Percentiles rank a stretch among this genome's conserved stretches.
These are phyloP conservation scores for Coreoperca whiteheadi DNA, from an alignment of 2,113 vertebrate genomes.

Conservation along the genomic window DNA sequence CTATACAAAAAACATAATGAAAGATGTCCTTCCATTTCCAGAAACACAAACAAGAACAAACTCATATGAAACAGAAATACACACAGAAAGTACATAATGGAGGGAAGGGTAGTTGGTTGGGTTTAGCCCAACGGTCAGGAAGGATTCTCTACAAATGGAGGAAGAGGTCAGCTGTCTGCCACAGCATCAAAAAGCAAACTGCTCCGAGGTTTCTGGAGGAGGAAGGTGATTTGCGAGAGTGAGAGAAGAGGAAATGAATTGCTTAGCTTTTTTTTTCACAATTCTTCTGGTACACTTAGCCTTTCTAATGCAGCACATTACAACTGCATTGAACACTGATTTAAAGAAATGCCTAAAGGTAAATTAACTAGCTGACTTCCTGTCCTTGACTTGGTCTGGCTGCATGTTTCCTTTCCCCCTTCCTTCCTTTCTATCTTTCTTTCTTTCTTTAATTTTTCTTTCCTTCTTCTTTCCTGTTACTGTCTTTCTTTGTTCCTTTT, in stretches of 20 bases:
- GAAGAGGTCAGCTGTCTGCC: not conserved
- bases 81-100: not conserved
- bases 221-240: conserved; percentile 13
- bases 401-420: not conserved
- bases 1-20: not conserved
- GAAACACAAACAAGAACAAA: not conserved
- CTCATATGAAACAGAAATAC: too few species aligned
- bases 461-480: not conserved
- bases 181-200: conserved; percentile 19
- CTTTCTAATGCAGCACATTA: conserved; percentile 15
- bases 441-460: not conserved
- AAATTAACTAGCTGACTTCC: conserved; percentile 36
- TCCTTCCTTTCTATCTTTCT: not conserved
- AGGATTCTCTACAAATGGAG: conserved; percentile 5
- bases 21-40: not conserved
- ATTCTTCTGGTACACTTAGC: conserved; percentile 14
- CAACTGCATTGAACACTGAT: conserved; percentile 6
- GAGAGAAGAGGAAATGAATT: conserved; percentile 22
- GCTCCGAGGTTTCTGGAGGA: conserved; percentile 11
- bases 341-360: conserved; percentile 44
- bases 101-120: not conserved
- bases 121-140: not conserved
- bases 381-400: not conserved
- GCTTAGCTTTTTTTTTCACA: conserved; percentile 10
- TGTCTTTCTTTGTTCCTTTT: not conserved